These are phyloP conservation scores for Elysia chlorotica DNA, from an alignment of 1,140 invertebrate species.

Conservation along the genomic window DNA sequence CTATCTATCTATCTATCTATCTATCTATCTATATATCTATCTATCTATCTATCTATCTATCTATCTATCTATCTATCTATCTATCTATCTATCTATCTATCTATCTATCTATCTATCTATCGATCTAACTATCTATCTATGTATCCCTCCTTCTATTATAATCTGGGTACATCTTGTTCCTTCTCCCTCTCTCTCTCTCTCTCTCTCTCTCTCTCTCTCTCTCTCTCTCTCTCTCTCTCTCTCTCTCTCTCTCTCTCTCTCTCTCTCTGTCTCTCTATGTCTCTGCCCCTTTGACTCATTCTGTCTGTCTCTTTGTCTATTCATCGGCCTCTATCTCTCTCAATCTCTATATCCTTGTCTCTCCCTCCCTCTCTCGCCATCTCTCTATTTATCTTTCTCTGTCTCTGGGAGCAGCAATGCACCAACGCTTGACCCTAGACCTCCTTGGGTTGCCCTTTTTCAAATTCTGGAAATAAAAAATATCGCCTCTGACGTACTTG, in stretches of 20 bases:
- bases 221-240: not conserved
- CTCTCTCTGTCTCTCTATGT: not conserved
- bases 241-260: not conserved
- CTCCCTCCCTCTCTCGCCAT: not conserved
- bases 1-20: too few relatives aligned
- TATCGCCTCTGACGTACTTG: too few relatives aligned
- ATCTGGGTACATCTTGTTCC: too few relatives aligned
- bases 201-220: not conserved
- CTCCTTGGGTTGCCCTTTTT: too few relatives aligned
- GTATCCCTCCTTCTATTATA: not conserved
- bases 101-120: not conserved
- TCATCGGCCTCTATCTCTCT: not conserved
- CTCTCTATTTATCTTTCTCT: not conserved
- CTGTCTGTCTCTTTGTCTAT: not conserved
- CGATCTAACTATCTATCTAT: not conserved
- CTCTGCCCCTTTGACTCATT: conserved; percentile 5
- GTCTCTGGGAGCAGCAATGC: too few relatives aligned
- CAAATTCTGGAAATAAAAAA: too few relatives aligned
- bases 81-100: not conserved
- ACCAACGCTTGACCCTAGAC: too few relatives aligned
- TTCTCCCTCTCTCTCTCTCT: not conserved
- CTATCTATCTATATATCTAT: too few relatives aligned
- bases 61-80: not conserved
- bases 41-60: too few relatives aligned
- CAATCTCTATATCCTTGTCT: not conserved